A percentile compares a stretch with the other conserved stretches of the same genome.
These are phyloP conservation scores for Pogonocichla stellata DNA, from an alignment of 2,113 vertebrate species.

Conservation along the genomic window DNA sequence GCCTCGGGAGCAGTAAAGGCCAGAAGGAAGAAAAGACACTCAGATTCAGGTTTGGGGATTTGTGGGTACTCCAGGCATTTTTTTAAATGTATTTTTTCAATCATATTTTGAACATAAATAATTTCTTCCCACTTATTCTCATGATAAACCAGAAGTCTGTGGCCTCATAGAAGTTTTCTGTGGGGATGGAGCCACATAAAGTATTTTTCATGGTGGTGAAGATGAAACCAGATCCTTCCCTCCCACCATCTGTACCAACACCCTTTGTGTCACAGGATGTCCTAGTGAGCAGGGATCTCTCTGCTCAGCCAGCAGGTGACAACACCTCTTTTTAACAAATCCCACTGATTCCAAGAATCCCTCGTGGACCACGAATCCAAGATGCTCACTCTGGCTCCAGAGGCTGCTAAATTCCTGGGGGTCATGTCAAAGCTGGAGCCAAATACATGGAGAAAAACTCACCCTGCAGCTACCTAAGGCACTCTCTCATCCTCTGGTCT, in stretches of 20 bases:
- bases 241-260: not conserved
- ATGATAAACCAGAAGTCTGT: not conserved
- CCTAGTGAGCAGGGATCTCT: not conserved
- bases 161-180: not conserved
- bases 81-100: not conserved
- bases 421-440: not conserved
- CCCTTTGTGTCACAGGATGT: no score
- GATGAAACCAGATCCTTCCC: not conserved
- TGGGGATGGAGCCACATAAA: not conserved
- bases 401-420: not conserved
- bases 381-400: not conserved
- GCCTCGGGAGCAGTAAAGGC: not conserved
- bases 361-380: not conserved
- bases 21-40: not conserved
- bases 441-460: not conserved
- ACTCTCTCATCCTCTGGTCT: not conserved
- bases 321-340: not conserved
- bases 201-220: not conserved
- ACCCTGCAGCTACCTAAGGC: not conserved
- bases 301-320: not conserved
- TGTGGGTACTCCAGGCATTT: accelerated
- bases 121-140: not conserved
- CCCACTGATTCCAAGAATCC: not conserved
- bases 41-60: not conserved
- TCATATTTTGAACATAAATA: not conserved